Conservation (phyloP, 2,113 vertebrate species). For the Cinclus cinclus region DNA sequence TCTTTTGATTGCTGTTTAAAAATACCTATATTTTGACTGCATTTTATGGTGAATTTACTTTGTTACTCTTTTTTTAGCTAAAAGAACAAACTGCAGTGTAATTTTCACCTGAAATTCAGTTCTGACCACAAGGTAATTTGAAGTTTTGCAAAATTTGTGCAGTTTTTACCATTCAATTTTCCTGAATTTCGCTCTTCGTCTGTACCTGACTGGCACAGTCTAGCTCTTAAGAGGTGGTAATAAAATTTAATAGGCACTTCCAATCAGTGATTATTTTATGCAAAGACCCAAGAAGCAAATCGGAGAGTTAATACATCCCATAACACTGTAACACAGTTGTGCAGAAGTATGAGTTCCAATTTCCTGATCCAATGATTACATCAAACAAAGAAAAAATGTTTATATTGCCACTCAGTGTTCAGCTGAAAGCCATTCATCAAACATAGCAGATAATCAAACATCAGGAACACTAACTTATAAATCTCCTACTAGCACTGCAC, state of each 20-base stretch:
- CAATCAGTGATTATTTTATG: not conserved
- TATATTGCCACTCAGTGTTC: not conserved
- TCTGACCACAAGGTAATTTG: not conserved
- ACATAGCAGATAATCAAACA: conserved; percentile 24
- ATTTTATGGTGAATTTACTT: not conserved
- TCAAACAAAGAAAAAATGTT: conserved; percentile 22
- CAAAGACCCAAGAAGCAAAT: not conserved
- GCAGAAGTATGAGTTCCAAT: not conserved
- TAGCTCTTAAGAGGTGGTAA: not conserved
- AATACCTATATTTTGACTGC: not conserved
- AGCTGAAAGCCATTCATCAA: conserved; percentile 49
- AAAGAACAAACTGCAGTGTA: not conserved
- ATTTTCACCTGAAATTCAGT: not conserved
- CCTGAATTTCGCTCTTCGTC: not conserved
- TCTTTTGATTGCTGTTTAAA: not conserved
- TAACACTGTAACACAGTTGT: not conserved
- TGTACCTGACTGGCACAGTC: not conserved
- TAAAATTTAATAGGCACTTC: not conserved
- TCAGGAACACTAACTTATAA: not conserved
- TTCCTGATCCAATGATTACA: not conserved
- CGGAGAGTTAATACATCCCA: not conserved
- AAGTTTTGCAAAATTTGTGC: not conserved
- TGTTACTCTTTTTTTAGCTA: not conserved
- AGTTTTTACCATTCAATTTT: not conserved
- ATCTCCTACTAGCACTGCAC: not conserved